Conservation (phyloP, 2,797 vertebrate genomes). For the Melanotaenia maccullochi region DNA sequence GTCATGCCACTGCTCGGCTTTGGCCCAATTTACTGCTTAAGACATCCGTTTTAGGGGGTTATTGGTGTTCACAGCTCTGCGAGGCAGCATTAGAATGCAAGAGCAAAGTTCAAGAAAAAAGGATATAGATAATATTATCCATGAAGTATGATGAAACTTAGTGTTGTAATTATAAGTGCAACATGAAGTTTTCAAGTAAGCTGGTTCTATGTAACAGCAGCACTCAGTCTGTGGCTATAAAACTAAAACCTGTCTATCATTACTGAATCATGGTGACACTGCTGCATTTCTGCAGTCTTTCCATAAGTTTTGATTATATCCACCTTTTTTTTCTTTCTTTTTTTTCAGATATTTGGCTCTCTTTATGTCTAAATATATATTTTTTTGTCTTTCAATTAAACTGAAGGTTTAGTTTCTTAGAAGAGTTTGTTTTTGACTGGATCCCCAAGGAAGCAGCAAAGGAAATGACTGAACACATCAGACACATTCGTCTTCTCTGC, state of each 20-base stretch:
- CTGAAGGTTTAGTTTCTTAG: constrained; percentile 38
- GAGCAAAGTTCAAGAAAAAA: not conserved
- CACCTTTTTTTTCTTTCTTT: not conserved
- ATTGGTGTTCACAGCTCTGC: constrained; percentile 12
- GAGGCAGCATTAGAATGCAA: not conserved
- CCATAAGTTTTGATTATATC: not conserved
- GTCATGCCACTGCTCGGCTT: constrained; percentile 6
- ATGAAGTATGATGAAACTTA: not conserved
- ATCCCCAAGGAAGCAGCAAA: constrained; percentile 56
- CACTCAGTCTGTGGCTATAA: not conserved
- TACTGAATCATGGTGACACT: not conserved
- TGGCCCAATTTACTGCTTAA: not conserved
- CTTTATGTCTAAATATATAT: not conserved
- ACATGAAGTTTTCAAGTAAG: not conserved
- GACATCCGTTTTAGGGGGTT: not conserved
- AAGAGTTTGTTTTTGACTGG: constrained; percentile 53
- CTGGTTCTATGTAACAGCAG: not conserved
- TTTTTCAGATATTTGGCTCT: not conserved
- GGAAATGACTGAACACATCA: constrained; percentile 69
- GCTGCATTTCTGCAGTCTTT: not conserved
- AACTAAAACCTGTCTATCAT: not conserved
- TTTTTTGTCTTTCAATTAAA: constrained; percentile 66
- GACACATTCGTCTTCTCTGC: constrained; percentile 66
- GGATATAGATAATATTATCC: not conserved
- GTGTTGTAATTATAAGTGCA: not conserved